Conservation (phyloP, 2,797 vertebrate species). For the Carcharodon carcharias region DNA sequence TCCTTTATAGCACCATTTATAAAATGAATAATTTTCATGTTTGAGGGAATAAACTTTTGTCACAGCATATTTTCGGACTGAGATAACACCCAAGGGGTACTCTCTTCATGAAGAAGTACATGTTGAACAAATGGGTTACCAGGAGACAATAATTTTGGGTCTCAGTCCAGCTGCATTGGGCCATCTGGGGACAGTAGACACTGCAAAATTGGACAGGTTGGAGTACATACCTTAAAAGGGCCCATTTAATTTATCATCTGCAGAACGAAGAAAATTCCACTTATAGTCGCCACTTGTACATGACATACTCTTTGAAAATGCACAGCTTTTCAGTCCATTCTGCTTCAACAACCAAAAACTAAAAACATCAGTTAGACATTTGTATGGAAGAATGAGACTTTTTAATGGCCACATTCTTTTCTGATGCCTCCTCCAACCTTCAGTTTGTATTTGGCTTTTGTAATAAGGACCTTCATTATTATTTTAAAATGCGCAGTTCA, state of each 20-base stretch:
- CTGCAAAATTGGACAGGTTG: neutral
- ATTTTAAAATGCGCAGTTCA: neutral
- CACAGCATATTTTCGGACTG: too few relatives aligned
- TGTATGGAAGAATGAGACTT: neutral
- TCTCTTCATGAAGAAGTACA: neutral
- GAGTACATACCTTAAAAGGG: neutral
- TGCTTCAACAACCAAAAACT: neutral
- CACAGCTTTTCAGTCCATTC: neutral
- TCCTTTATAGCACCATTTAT: neutral
- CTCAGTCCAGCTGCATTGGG: neutral
- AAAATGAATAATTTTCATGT: neutral
- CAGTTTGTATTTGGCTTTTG: neutral
- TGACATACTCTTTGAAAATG: neutral
- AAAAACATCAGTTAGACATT: neutral
- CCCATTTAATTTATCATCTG: neutral
- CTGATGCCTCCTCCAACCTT: neutral
- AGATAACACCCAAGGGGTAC: neutral
- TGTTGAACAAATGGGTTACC: neutral
- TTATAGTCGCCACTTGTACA: neutral
- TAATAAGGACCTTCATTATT: neutral
- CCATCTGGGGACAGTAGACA: neutral
- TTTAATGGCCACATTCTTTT: neutral
- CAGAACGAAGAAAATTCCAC: neutral
- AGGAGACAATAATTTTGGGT: neutral
- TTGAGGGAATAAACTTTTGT: neutral